These are phyloP conservation scores for Diachasmimorpha longicaudata DNA, from an alignment of 1,140 invertebrate genomes.

Conservation along the genomic window DNA sequence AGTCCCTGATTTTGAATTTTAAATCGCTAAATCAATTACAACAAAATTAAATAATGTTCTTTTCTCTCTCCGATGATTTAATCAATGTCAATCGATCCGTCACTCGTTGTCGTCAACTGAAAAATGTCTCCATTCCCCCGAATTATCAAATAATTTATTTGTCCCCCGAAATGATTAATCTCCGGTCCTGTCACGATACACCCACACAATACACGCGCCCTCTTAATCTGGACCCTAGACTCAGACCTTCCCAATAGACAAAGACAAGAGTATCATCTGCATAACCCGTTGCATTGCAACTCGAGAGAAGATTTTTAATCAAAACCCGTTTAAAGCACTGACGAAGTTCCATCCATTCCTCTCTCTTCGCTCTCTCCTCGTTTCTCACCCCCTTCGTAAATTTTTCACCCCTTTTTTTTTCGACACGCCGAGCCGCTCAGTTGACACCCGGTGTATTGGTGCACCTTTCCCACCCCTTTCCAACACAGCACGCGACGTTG, in stretches of 20 bases:
- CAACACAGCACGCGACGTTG: not conserved
- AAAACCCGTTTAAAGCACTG: not conserved
- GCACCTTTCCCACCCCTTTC: not conserved
- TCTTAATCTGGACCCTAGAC: not conserved
- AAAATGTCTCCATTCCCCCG: too few species aligned
- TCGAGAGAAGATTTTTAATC: not conserved
- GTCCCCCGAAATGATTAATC: not conserved
- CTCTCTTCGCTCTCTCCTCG: not conserved
- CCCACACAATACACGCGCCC: not conserved
- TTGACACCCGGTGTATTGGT: constrained; percentile 20
- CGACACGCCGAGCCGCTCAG: not conserved
- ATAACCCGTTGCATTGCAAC: not conserved
- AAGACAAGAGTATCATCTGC: not conserved
- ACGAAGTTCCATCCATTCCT: not conserved
- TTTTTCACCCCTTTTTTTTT: not conserved
- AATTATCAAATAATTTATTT: not conserved
- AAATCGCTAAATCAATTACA: too few species aligned
- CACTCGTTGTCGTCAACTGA: too few species aligned
- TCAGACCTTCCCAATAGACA: not conserved
- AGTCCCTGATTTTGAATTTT: too few species aligned
- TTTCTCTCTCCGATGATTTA: too few species aligned
- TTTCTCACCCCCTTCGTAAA: not conserved
- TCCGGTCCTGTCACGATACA: not conserved
- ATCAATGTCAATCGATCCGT: too few species aligned
- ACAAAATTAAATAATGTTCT: too few species aligned